Base-by-base conservation (phyloP, 2,797 vertebrate species). In the Echeneis naucrates region DNA sequence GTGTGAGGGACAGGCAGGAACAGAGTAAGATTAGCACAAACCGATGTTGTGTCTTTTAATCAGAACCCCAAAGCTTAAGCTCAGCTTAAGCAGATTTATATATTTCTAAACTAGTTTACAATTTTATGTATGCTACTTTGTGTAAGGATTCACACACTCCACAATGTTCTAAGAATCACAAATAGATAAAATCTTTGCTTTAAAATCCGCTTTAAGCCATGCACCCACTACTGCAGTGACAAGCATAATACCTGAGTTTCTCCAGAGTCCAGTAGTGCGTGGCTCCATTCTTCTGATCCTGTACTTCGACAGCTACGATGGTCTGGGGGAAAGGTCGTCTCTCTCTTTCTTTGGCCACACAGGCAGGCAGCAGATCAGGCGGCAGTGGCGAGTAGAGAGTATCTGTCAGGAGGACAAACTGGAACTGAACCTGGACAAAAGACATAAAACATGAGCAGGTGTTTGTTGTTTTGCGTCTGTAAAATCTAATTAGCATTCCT, bases 181-280 rank as follows among this genome's bases (percentile, higher is more conserved):
- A 11, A 47, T 23, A 23, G 47, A 12, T 12, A 47, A 23, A 45
- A 47, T 1, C 45, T 23, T 9, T 19, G 17, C 11, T 37, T 3
- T 38, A 12, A 37, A 40, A 17, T 1, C 38, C 16, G 21, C 45
- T 23, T 47, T 23, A 5, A 5, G 5, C 45, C 21, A 30, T 9
- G 24, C 8, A 8, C 50, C 23, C 13, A 26, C 11, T 8, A 16
- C 3, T 26, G 7, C 27, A 30, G 17, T 30, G 26, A 17, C 14
- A 30, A n/a, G n/a, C 13, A 72, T 8, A 13, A 8, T 82, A 98
- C 98, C 98, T 96, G 89, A 99, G 95, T 86, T 99, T 99, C 84
- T 98, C 97, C 74, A 99, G 91, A 11, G 98, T 99, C 98, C 98
- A 99, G 88, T 98, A 98, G 91, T 99, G 98, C 0, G 98, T 99